Percentiles rank a stretch among this genome's conserved stretches.
These are phyloP conservation scores for Anthonomus grandis DNA, from an alignment of 1,140 invertebrate species.

Conservation along the genomic window DNA sequence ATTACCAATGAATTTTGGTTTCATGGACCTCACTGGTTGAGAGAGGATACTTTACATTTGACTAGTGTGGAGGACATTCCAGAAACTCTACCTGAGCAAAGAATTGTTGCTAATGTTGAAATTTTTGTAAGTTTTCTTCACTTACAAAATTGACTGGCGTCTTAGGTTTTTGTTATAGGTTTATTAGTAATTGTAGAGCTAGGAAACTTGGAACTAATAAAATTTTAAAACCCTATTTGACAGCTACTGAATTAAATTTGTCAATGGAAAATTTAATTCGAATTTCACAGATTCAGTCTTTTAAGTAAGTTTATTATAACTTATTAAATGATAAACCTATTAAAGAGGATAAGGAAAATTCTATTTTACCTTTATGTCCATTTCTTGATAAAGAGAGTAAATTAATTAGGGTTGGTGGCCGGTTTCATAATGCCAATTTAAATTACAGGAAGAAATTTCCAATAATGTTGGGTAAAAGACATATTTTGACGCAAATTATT, in stretches of 20 bases:
- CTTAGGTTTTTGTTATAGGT: slow-evolving; percentile 1
- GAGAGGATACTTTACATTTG: slow-evolving; percentile 1
- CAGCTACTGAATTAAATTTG: neutral
- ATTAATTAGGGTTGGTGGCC: slow-evolving; percentile 36
- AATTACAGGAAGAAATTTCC: slow-evolving; percentile 33
- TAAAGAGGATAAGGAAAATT: slow-evolving; percentile 13
- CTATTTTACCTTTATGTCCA: slow-evolving; percentile 16
- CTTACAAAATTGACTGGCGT: slow-evolving; percentile 8
- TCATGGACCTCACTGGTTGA: slow-evolving; percentile 24
- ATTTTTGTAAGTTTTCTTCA: slow-evolving; percentile 4
- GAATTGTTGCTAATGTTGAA: neutral
- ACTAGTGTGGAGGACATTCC: neutral
- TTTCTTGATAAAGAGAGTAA: slow-evolving; percentile 27
- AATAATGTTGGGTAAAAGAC: slow-evolving; percentile 29
- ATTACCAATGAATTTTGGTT: slow-evolving; percentile 20
- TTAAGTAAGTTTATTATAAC: slow-evolving; percentile 3
- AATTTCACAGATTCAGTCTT: slow-evolving; percentile 8
- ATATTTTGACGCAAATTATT: slow-evolving; percentile 30
- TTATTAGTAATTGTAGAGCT: slow-evolving; percentile 1
- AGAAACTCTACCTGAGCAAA: neutral
- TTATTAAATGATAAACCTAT: slow-evolving; percentile 12
- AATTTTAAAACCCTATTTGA: too few relatives aligned
- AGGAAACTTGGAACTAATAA: neutral
- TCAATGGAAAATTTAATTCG: neutral
- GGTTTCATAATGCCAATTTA: slow-evolving; percentile 26